phyloP scores from a whole-genome alignment of 2,888 invertebrate genomes.

The Ochropleura leucogaster region DNA sequence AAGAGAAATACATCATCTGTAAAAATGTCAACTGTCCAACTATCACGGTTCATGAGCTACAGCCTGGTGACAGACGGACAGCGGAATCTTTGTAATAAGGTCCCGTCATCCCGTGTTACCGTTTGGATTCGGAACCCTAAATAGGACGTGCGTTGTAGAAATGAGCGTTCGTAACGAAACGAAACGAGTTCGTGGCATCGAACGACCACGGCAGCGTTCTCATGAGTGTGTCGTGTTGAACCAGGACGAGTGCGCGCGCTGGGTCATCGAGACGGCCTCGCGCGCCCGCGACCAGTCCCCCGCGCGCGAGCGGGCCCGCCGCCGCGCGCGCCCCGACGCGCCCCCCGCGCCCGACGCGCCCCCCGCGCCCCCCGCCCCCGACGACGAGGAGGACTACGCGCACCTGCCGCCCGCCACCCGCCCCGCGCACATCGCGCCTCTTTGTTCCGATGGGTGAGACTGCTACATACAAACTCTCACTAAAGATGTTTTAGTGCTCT shows the following conservation, averaged over 20 bases:
- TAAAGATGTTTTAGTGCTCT: no score
- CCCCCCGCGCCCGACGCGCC: constrained; percentile 10
- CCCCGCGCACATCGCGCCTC: constrained; percentile 12
- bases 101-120: no score
- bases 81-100: no score
- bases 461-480: neutral
- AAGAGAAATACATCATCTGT: no score
- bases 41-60: no score
- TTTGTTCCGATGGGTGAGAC: constrained; percentile 17
- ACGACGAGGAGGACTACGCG: constrained; percentile 69
- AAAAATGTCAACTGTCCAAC: no score
- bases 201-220: no score
- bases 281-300: constrained; percentile 18
- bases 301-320: constrained; percentile 24
- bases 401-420: constrained; percentile 62
- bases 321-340: constrained; percentile 31
- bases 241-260: constrained; percentile 81
- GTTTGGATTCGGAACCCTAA: no score
- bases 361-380: constrained; percentile 9
- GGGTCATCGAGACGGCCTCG: constrained; percentile 71
- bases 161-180: no score
- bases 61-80: no score
- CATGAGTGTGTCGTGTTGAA: constrained; percentile 23
- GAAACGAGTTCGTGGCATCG: no score
- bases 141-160: no score